phyloP scores from a whole-genome alignment of 2,113 vertebrate species.

The Eolophus roseicapilla region DNA sequence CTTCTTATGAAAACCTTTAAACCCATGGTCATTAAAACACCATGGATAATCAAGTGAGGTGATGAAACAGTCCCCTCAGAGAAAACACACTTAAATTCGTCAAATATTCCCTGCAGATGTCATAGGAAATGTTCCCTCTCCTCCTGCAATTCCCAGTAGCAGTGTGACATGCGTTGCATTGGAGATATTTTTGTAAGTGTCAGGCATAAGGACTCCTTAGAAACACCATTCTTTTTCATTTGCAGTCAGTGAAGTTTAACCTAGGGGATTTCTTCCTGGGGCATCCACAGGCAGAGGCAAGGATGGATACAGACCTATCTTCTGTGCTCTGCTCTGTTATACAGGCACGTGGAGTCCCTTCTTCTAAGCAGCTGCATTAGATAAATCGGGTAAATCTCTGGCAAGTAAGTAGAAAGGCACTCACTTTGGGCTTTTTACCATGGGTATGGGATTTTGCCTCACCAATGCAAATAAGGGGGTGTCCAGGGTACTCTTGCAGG shows the following conservation, averaged over 20 bases:
- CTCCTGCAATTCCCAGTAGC: constrained; percentile 1
- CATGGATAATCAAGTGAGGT: constrained; percentile 68
- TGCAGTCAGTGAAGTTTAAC: neutral
- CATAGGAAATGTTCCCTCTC: constrained; percentile 21
- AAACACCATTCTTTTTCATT: neutral
- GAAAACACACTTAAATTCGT: constrained; percentile 62
- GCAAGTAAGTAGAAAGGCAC: neutral
- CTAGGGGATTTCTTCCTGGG: neutral
- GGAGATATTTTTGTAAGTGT: neutral
- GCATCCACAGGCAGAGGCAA: neutral
- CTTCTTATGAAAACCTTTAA: constrained; percentile 54
- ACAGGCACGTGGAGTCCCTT: neutral
- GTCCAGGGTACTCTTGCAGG: neutral
- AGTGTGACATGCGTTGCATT: constrained; percentile 18
- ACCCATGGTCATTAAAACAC: constrained; percentile 54
- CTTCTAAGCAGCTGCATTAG: neutral
- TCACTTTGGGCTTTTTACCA: neutral
- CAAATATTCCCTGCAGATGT: constrained; percentile 62
- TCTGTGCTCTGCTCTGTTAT: neutral
- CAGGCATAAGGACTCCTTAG: neutral
- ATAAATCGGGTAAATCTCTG: neutral
- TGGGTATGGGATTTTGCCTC: neutral
- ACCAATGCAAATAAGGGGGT: neutral
- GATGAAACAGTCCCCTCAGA: constrained; percentile 49
- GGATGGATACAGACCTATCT: neutral